These are phyloP conservation scores for Gymnoscopelus braueri DNA, from an alignment of 2,797 vertebrate genomes.

Conservation along the genomic window DNA sequence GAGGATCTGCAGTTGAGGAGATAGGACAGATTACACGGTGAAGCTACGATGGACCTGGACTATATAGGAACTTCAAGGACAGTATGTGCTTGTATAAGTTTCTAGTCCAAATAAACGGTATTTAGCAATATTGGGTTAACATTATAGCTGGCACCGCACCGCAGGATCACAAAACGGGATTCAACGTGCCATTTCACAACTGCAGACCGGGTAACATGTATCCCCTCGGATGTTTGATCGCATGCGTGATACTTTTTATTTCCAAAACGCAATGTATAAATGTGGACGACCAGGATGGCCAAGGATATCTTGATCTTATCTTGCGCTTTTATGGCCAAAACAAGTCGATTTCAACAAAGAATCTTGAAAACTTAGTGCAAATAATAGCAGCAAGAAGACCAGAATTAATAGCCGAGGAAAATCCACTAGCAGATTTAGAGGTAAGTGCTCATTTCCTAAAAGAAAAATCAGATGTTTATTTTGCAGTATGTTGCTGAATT, in stretches of 20 bases:
- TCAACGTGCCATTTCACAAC: not conserved
- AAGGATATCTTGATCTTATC: constrained; percentile 57
- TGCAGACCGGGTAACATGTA: constrained; percentile 41
- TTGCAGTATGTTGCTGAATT: no score
- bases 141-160: no score
- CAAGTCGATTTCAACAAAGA: constrained; percentile 47
- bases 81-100: constrained; percentile 1
- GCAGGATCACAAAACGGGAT: not conserved
- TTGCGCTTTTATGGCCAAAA: constrained; percentile 67
- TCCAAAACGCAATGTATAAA: not conserved
- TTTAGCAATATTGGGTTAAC: not conserved
- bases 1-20: not conserved
- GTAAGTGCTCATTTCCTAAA: constrained; percentile 34
- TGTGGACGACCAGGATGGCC: not conserved
- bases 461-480: not conserved
- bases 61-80: not conserved
- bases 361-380: constrained; percentile 64
- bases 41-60: constrained; percentile 20
- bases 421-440: constrained; percentile 54
- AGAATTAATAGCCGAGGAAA: constrained; percentile 4
- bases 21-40: not conserved
- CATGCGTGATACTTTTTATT: constrained; percentile 10
- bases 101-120: not conserved
- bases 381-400: constrained; percentile 59
- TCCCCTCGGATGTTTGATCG: not conserved